Evolutionary conservation across 2,888 invertebrate genomes (phyloP).

Genomic region (Lymantria monacha): DNA sequence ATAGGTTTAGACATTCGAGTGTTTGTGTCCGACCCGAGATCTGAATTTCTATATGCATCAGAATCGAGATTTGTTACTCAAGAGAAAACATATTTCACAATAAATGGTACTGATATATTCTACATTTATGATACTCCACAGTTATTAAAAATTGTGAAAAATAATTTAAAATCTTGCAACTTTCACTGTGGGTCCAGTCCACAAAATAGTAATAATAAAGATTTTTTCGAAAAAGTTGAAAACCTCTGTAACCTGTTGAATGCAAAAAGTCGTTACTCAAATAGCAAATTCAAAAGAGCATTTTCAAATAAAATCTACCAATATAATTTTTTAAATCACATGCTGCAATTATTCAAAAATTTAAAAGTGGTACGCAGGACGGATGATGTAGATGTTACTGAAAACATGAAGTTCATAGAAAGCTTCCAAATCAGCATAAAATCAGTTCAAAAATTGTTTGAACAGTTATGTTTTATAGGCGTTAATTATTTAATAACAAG

Average conservation of each 20-base stretch:
- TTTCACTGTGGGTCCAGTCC: conserved; percentile 23
- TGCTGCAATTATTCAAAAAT: conserved; percentile 29
- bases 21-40: conserved; percentile 29
- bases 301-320: conserved; percentile 31
- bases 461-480: conserved; percentile 24
- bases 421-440: conserved; percentile 34
- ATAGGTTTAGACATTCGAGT: conserved; percentile 33
- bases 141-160: conserved; percentile 24
- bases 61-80: conserved; percentile 25
- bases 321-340: conserved; percentile 23
- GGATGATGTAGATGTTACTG: conserved; percentile 27
- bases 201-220: conserved; percentile 19
- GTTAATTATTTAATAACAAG: conserved; percentile 18
- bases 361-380: conserved; percentile 31
- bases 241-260: conserved; percentile 31
- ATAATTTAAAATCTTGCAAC: conserved; percentile 29
- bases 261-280: conserved; percentile 12
- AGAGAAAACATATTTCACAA: conserved; percentile 28
- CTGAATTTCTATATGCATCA: conserved; percentile 28
- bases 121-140: conserved; percentile 28
- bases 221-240: conserved; percentile 27
- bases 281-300: conserved; percentile 20
- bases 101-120: conserved; percentile 29
- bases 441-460: conserved; percentile 30
- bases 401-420: conserved; percentile 30